These are phyloP conservation scores for Psittacula derbiana DNA, from an alignment of 2,797 vertebrate species.

Conservation along the genomic window DNA sequence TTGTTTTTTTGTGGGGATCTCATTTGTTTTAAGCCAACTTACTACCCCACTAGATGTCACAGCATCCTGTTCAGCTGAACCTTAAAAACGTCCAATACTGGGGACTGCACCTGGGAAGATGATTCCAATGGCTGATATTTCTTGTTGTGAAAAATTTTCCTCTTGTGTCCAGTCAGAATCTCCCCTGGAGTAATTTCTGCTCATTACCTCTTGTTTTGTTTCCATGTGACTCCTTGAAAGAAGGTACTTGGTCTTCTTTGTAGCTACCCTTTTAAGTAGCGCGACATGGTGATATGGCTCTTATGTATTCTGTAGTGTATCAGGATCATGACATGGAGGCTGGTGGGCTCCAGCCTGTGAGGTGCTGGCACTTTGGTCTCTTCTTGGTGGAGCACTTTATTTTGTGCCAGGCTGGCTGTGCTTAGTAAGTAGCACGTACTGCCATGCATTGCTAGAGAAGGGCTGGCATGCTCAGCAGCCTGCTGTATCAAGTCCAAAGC, in stretches of 20 bases:
- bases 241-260: background rate
- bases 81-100: background rate
- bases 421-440: background rate
- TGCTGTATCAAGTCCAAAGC: background rate
- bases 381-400: background rate
- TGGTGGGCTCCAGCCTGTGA: background rate
- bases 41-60: background rate
- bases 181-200: background rate
- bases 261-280: background rate
- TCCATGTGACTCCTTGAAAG: background rate
- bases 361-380: background rate
- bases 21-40: background rate
- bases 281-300: background rate
- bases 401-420: background rate
- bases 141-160: background rate
- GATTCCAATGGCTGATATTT: background rate
- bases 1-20: background rate
- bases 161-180: background rate
- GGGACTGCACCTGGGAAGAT: background rate
- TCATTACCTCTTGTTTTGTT: background rate
- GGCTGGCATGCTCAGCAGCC: background rate
- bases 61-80: background rate
- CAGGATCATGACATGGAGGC: background rate
- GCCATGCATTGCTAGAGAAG: background rate
- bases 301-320: accelerated